Percentiles rank a stretch among this genome's conserved stretches.
These are phyloP conservation scores for Lepeophtheirus salmonis DNA, from an alignment of 1,140 invertebrate genomes.

Conservation along the genomic window DNA sequence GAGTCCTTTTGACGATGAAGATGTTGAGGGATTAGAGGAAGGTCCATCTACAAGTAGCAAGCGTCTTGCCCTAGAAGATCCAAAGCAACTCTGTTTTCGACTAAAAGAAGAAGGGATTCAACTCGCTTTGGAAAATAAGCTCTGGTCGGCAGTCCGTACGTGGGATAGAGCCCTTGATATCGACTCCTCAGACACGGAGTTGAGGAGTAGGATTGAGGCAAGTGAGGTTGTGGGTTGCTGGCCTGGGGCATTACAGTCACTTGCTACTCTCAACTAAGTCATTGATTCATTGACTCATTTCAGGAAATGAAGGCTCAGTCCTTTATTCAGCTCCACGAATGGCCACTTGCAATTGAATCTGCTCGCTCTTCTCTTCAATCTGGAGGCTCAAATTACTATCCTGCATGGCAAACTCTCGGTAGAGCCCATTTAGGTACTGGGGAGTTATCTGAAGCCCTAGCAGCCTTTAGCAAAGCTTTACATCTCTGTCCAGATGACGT, in stretches of 20 bases:
- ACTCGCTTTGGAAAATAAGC: slow-evolving; percentile 20
- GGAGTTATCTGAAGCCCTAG: slow-evolving; percentile 29
- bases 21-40: background rate
- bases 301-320: slow-evolving; percentile 23
- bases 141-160: slow-evolving; percentile 21
- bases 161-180: slow-evolving; percentile 22
- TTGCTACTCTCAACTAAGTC: background rate
- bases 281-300: slow-evolving; percentile 1
- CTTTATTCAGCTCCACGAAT: slow-evolving; percentile 18
- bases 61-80: background rate
- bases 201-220: background rate
- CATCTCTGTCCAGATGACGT: slow-evolving; percentile 27
- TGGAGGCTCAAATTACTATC: slow-evolving; percentile 29
- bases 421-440: slow-evolving; percentile 29
- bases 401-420: slow-evolving; percentile 30
- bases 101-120: slow-evolving; percentile 20
- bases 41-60: background rate
- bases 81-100: background rate
- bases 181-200: slow-evolving; percentile 17
- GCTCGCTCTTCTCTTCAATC: slow-evolving; percentile 26
- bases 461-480: slow-evolving; percentile 28
- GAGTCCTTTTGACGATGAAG: background rate
- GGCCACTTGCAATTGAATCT: slow-evolving; percentile 19
- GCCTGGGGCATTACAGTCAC: background rate
- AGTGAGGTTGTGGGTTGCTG: background rate